These are phyloP conservation scores for Micronycteris hirsuta DNA, from an alignment of 2,113 vertebrate genomes.

Conservation along the genomic window DNA sequence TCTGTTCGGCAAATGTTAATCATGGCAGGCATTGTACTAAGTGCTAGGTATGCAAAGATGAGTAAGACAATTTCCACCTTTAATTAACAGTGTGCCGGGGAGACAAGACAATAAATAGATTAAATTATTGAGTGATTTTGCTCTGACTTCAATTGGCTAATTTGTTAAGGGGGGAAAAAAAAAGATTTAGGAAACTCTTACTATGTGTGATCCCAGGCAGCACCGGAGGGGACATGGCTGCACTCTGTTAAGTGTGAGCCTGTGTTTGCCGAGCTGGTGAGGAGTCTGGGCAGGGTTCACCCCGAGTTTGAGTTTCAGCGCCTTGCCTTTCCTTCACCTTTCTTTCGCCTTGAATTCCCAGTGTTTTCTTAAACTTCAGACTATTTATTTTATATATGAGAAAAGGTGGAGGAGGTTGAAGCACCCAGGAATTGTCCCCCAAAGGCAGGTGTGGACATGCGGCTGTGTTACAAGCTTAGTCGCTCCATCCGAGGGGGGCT, in stretches of 20 bases:
- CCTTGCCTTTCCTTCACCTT: background rate
- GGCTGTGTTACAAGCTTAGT: background rate
- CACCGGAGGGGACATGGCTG: background rate
- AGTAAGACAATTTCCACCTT: background rate
- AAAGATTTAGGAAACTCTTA: background rate
- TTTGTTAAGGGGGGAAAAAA: background rate
- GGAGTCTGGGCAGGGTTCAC: background rate
- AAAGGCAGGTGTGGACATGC: background rate
- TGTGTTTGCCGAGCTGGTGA: rapidly evolving
- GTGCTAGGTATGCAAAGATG: background rate
- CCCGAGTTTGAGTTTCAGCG: background rate
- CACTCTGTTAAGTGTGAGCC: background rate
- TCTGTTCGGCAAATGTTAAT: background rate
- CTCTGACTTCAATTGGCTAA: background rate
- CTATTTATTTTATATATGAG: background rate
- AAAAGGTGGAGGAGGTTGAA: background rate
- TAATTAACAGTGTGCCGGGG: background rate
- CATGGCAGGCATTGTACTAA: background rate
- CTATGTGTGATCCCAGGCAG: background rate
- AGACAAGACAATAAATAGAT: background rate
- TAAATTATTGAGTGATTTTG: conserved; percentile 6
- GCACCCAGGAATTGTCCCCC: background rate
- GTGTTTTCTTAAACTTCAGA: background rate
- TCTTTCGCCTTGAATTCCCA: background rate
- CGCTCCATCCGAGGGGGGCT: rapidly evolving